Base-by-base conservation (phyloP, 2,113 vertebrate species). In the Entomyzon cyanotis region DNA sequence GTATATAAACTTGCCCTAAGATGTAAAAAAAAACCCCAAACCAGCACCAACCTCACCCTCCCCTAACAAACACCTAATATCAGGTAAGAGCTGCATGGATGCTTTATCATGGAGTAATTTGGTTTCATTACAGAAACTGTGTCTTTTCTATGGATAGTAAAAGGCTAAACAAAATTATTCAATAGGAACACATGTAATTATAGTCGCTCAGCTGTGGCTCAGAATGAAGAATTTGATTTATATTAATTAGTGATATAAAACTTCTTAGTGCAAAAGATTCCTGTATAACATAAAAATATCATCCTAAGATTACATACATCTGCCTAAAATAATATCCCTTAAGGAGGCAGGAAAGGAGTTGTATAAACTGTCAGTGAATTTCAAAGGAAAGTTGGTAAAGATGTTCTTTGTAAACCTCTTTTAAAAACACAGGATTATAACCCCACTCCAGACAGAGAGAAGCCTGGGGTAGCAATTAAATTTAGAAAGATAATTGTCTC, bases 361-460 rank as follows among this genome's bases (percentile, higher is more conserved):
- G 9, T 13, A 42, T 44, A 63, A 67, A 42, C 3, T 30, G 12
- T 7, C 13, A 49, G 10, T 62, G 35, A 52, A 31, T 60, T 80
- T 84, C 23, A 56, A 64, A 71, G 9, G 6, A 22, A 15, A 41
- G 12, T 8, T 4, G 2, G 7, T 52, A 21, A 3, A 15, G 76
- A 4, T 37, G 2, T 76, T 4, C 7, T 19, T 70, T 74, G 21
- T 28, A 84, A 73, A 35, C 5, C 4, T 39, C 20, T 17, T 75
- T 68, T 20, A 24, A 24, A 58, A 87, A 10, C 7, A 25, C 8
- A 33, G 5, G 9, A 16, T 73, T 65, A 25, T 47, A 70, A 52
- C 6, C 3, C 5, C 1, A 3, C 18, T 62, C 62, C 14, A 16
- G 2, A 23, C 1, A 37, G 30, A 27, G 11, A 28, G 6, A 31